These are phyloP conservation scores for Xylocopa sonorina DNA, from an alignment of 1,140 invertebrate species.

Conservation along the genomic window DNA sequence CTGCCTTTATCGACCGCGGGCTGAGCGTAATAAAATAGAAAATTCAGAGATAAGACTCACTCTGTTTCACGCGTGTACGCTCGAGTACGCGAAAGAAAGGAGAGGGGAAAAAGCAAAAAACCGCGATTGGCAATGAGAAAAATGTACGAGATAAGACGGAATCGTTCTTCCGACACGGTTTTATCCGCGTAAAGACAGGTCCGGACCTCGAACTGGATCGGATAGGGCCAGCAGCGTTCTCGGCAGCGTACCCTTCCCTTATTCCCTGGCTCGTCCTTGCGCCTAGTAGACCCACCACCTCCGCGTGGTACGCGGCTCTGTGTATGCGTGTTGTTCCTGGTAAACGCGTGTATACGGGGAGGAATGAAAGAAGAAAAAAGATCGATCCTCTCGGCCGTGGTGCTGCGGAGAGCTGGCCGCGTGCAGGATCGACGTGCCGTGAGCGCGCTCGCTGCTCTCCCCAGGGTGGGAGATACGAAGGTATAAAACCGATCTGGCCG, in stretches of 20 bases:
- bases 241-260: constrained; percentile 39
- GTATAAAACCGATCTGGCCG: constrained; percentile 80
- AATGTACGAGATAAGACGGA: not conserved
- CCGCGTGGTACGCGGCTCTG: not conserved
- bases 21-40: not conserved
- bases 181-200: not conserved
- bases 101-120: no score
- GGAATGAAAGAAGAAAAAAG: constrained; percentile 66
- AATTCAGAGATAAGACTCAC: not conserved
- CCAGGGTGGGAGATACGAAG: constrained; percentile 80
- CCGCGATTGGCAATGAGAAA: not conserved
- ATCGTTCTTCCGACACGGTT: not conserved
- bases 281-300: constrained; percentile 61
- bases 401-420: constrained; percentile 40
- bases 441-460: constrained; percentile 44
- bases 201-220: not conserved
- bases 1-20: not conserved
- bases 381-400: constrained; percentile 61
- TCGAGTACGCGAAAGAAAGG: no score
- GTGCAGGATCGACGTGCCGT: constrained; percentile 58
- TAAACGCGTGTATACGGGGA: constrained; percentile 42
- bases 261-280: constrained; percentile 65
- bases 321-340: constrained; percentile 23
- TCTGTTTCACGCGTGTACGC: not conserved
- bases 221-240: constrained; percentile 2